Evolutionary conservation across 2,113 vertebrate genomes (phyloP), one percentile per base, ranked within the genome.

Genomic region (Oplegnathus fasciatus): DNA sequence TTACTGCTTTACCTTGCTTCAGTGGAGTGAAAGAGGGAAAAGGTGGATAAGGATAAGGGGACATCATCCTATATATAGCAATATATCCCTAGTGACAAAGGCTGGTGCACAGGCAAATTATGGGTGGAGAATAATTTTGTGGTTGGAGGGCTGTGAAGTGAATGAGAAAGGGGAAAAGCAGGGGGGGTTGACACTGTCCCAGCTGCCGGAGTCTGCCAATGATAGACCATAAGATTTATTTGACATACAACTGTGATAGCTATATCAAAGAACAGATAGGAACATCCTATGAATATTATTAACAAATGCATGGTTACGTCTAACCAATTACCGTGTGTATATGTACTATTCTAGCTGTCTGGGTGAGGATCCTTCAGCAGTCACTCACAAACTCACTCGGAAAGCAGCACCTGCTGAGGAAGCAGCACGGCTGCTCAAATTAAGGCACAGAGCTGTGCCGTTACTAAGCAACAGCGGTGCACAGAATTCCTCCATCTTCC

Each of bases 391-490:
- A 65, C 66, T 52, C 4, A 18, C 54, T 48, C 70, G 40, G 50
- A 77, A 57, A 70, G 75, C 82, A 86, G 62, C 87, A 84, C 84
- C 90, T 85, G 84, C 88, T 82, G 76, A 83, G 55, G 75, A 87
- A 75, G 83, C 83, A 77, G 71, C 58, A 70, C 44, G 46, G 82
- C 81, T 42, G 64, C 57, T 89, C 60, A 84, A 69, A 88, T 78
- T 42, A 84, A 89, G n/a, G 58, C 73, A 66, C 32, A 72, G 46
- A 91, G 78, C 82, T 62, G 85, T 62, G 80, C 52, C 62, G 94
- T 94, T 93, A 90, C 94, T 88, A 93, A 84, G 94, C 93, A 94
- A 95, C 93, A 82, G 85, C 61, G 60, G 37, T 15, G 73, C 75
- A 75, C 37, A 82, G 86, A 87, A 91, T 91, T 92, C 89, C 90